A percentile compares a stretch with the other conserved stretches of the same genome.
Conservation (phyloP, 2,888 invertebrate species). For the Spilosoma lubricipeda region DNA sequence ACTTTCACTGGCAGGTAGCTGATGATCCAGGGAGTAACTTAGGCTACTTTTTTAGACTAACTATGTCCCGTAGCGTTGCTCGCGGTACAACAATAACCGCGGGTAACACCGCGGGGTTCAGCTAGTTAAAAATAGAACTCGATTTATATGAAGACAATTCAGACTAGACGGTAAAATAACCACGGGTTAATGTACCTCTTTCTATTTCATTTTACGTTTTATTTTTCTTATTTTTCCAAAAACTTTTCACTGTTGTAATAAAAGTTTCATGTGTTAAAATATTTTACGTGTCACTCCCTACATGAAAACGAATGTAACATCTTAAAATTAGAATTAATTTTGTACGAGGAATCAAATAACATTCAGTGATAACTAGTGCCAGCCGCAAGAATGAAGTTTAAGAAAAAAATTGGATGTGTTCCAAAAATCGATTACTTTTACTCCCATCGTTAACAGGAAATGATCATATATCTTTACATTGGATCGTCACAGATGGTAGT, state of each 20-base stretch:
- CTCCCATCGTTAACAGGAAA: constrained; percentile 75
- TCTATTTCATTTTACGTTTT: constrained; percentile 12
- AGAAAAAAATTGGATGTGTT: constrained; percentile 73
- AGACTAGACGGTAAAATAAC: constrained; percentile 8
- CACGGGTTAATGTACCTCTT: constrained; percentile 18
- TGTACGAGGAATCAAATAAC: constrained; percentile 78
- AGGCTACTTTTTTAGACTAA: too few relatives aligned
- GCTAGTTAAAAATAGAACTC: constrained; percentile 47
- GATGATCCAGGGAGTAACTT: too few relatives aligned
- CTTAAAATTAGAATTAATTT: constrained; percentile 80
- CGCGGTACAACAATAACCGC: too few relatives aligned
- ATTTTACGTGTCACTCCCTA: constrained; percentile 46
- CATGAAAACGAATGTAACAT: constrained; percentile 63
- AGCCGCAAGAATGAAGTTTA: constrained; percentile 69
- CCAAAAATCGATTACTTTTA: constrained; percentile 84
- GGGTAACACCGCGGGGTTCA: too few relatives aligned
- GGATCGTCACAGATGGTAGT: constrained; percentile 51
- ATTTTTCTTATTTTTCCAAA: not conserved
- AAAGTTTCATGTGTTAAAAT: constrained; percentile 35
- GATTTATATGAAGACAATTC: constrained; percentile 38
- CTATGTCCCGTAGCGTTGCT: too few relatives aligned
- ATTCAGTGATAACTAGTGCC: constrained; percentile 76
- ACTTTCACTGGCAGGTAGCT: too few relatives aligned
- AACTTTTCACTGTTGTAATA: constrained; percentile 18
- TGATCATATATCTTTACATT: constrained; percentile 66